Conservation (phyloP, 2,797 vertebrate species). For the Rhabdomys pumilio region DNA sequence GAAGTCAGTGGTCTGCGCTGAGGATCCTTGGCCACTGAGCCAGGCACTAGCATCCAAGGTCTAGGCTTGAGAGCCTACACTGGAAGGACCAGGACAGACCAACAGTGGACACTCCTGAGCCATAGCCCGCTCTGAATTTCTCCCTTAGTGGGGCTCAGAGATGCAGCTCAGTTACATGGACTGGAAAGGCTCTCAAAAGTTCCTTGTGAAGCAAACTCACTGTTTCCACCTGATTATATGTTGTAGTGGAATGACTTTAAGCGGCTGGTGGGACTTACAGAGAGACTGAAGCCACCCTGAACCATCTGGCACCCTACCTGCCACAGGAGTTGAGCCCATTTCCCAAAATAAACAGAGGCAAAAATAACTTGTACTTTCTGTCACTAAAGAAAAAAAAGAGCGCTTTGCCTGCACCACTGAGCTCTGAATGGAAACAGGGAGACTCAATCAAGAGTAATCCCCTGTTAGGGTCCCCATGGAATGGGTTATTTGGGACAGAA, state of each 20-base stretch:
- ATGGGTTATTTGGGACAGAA: background rate
- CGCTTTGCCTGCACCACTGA: background rate
- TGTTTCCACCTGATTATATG: background rate
- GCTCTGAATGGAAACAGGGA: background rate
- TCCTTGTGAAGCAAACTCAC: constrained; percentile 1
- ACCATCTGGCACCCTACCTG: background rate
- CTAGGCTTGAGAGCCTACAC: background rate
- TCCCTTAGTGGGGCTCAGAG: background rate
- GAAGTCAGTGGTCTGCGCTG: background rate
- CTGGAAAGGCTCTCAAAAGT: background rate
- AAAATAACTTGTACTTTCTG: constrained; percentile 35
- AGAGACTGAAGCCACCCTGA: constrained; percentile 28
- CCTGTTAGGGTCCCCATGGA: background rate
- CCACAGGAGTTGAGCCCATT: background rate
- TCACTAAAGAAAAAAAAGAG: background rate
- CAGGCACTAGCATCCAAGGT: background rate
- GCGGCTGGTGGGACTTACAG: constrained; percentile 27
- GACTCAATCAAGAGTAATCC: background rate
- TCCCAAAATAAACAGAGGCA: constrained; percentile 48
- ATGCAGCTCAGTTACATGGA: background rate
- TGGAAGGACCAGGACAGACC: background rate
- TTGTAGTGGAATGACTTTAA: constrained; percentile 30
- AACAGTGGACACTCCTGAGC: background rate
- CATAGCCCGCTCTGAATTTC: background rate
- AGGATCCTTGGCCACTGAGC: background rate